Base-by-base conservation (phyloP, 1,140 invertebrate genomes). In the Nymphalis io region DNA sequence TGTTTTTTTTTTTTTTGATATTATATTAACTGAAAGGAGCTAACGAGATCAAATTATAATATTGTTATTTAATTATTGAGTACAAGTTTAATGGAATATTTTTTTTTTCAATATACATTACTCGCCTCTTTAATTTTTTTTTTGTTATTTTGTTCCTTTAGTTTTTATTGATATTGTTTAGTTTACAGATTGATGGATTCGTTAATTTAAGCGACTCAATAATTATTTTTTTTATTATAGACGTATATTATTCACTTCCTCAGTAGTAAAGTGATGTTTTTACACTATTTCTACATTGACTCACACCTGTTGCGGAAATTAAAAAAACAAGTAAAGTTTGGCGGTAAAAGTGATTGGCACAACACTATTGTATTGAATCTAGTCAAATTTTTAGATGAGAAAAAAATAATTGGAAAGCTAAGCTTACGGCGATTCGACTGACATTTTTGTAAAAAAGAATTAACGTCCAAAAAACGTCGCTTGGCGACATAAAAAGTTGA, bases 51-150 rank as follows among this genome's bases (percentile, higher is more conserved):
- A 91, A 91, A 89, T 87, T 91, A 91, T 91, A 87, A 85, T 89
- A 91, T 90, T 91, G 89, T 91, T 91, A 89, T 89, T 89, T 89
- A 89, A 89, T 90, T 88, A 89, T 87, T 84, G 89, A 91, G 85
- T 89, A 91, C 89, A 91, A 89, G 89, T 90, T 90, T 87, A 88
- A 88, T 85, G 82, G 74, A 87, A 85, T 88, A 85, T 87, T 87
- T 83, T 84, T 87, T n/a, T 87, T 87, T 89, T 88, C 83, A 87
- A 86, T 89, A 89, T 90, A 88, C 81, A 84, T 84, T 84, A 87
- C 82, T 87, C 85, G 83, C 85, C 81, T 90, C 76, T 88, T 81
- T 86, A 81, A 67, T 71, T 81, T 64, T 57, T 81, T 87, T 79
- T 89, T 88, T 89, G 86, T 89, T 91, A 85, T 85, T 91, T 91